phyloP scores from a whole-genome alignment of 2,113 vertebrate genomes.

The Lophotis ruficrista region DNA sequence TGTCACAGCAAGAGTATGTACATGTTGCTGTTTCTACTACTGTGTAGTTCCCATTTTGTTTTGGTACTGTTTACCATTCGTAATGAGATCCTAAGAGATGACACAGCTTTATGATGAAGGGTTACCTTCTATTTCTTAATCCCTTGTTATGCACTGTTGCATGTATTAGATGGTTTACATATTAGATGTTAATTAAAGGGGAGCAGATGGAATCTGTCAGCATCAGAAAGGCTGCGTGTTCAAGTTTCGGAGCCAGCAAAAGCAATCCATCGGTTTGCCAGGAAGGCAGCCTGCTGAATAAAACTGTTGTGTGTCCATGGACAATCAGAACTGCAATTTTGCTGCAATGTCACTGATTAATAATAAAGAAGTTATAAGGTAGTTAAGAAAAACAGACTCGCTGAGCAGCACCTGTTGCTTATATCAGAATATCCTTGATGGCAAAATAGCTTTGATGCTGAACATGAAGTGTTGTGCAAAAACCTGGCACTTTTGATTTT shows the following conservation, averaged over 20 bases:
- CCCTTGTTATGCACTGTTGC: constrained; percentile 59
- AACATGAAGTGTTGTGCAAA: not conserved
- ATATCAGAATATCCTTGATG: not conserved
- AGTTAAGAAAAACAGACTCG: not conserved
- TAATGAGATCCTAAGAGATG: constrained; percentile 36
- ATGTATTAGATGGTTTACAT: constrained; percentile 69
- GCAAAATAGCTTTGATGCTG: not conserved
- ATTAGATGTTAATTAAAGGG: constrained; percentile 68
- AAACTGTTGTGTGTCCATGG: not conserved
- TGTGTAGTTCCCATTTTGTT: not conserved
- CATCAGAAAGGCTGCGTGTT: constrained; percentile 36
- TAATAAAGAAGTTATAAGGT: not conserved
- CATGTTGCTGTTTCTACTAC: not conserved
- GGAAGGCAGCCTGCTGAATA: not conserved
- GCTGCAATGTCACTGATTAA: not conserved
- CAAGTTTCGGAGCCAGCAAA: constrained; percentile 25
- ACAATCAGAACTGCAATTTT: not conserved
- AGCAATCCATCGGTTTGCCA: not conserved
- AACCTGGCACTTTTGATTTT: not conserved
- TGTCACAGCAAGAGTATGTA: not conserved
- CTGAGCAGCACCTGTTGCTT: not conserved
- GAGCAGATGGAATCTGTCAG: constrained; percentile 73
- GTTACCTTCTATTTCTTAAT: constrained; percentile 68
- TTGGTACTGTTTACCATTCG: not conserved
- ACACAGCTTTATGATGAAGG: constrained; percentile 35